Evolutionary conservation across 2,797 vertebrate species (phyloP), one percentile per base, ranked within the genome.

Genomic region (Toxotes lorentzi): DNA sequence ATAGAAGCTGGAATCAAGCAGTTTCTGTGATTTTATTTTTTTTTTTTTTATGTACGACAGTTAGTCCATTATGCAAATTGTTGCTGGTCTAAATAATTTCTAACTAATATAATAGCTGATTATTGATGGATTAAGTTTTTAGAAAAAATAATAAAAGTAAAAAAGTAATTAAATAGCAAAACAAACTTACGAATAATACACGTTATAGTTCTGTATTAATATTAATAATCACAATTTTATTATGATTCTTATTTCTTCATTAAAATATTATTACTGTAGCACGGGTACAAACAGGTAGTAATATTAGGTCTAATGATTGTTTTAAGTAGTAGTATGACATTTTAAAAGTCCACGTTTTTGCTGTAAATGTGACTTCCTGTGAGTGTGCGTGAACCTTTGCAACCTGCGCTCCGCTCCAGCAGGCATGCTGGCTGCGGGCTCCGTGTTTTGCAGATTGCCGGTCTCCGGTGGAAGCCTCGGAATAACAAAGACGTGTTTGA

Each of bases 401-500:
- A 23, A n/a, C 54, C 67, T 24, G 67, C 27, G 27, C 34, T 19
- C 87, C 81, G 72, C 64, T 80, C 89, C 88, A 70, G 73, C 24
- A 0, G 1, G 9, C 16, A 35, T 19, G 35, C 14, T 4, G 93
- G 91, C 93, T 2, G 5, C 84, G 71, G 75, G 81, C 70, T 96
- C 97, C 98, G 92, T 70, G 91, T 98, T 98, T 99, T 98, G 92
- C 94, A 77, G 62, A 41, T 91, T 70, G 90, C 96, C 96, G 67
- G 93, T 94, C 96, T 96, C 92, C 94, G 94, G 93, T 95, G 94
- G 95, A 96, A 96, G 96, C 95, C 96, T 95, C 95, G 92, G 97
- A 97, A 97, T 98, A 99, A 99, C 98, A 99, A 98, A 99, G 98
- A 96, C 97, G 96, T 97, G 97, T 97, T 98, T 96, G 95, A 97